Base-by-base conservation (phyloP, 1,140 invertebrate species). In the Anthonomus grandis region DNA sequence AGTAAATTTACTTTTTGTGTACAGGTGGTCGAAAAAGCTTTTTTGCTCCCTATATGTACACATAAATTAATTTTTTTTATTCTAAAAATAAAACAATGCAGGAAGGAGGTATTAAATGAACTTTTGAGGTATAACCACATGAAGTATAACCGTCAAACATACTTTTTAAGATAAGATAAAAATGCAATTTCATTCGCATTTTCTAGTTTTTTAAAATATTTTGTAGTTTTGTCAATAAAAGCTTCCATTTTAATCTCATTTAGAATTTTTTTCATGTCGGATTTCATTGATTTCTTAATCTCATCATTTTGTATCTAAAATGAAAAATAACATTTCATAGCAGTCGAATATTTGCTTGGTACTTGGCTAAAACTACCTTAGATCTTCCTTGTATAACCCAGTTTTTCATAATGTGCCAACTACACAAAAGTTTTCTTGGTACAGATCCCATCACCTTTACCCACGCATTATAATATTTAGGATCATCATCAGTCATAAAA, bases 271-370 rank as follows among this genome's bases (percentile, higher is more conserved):
- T 19, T 44, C 51, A 54, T 53, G 5, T 53, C 31, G 9, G 4
- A 27, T 24, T 61, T 58, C 48, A 57, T 57, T 38, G n/a, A 13
- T 37, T 58, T 51, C 37, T 23, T 54, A 9, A 42, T 44, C 27
- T 58, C 36, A 15, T 8, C 4, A 19, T 56, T 41, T 18, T 27
- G n/a, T n/a, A n/a, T n/a, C n/a, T n/a, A n/a, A n/a, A n/a, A n/a
- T 62, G 57, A 49, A 13, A 62, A 47, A 31, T 53, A 46, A 55
- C 59, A 59, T 37, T 62, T 59, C n/a, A n/a, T n/a, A n/a, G n/a
- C n/a, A n/a, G n/a, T n/a, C n/a, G n/a, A n/a, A n/a, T n/a, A n/a
- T n/a, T n/a, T n/a, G n/a, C n/a, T n/a, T n/a, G n/a, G n/a, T n/a
- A n/a, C n/a, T n/a, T n/a, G n/a, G n/a, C n/a, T 25, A 25, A 25